Evolutionary conservation across 2,888 invertebrate genomes (phyloP).

Genomic region (Zeuzera pyrina): DNA sequence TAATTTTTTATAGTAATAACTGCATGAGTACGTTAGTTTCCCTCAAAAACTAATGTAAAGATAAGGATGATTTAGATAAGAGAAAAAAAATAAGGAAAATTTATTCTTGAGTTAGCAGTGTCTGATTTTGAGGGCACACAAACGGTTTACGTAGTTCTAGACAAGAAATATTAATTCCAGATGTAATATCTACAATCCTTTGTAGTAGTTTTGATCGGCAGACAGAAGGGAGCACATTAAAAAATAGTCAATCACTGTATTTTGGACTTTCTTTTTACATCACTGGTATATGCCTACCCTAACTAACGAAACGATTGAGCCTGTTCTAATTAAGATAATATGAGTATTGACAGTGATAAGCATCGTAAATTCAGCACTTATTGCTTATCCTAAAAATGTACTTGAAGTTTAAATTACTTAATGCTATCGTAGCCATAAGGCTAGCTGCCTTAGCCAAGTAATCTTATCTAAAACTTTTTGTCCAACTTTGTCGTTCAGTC

Average conservation of each 20-base stretch:
- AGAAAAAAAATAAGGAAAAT: too few species aligned
- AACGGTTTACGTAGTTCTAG: too few species aligned
- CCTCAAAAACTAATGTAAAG: too few species aligned
- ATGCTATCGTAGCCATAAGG: conserved; percentile 13
- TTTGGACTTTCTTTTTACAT: conserved; percentile 4
- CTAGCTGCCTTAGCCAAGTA: conserved; percentile 27
- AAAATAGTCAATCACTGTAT: conserved; percentile 9
- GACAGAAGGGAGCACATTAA: conserved; percentile 21
- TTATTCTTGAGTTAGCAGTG: too few species aligned
- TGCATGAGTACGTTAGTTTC: too few species aligned
- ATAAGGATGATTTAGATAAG: too few species aligned
- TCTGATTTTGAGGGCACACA: too few species aligned
- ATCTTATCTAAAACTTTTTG: conserved; percentile 30
- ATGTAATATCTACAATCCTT: conserved; percentile 27
- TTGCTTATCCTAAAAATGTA: conserved; percentile 53
- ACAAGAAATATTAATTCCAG: conserved; percentile 7
- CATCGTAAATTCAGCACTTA: conserved; percentile 54
- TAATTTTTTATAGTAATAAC: too few species aligned
- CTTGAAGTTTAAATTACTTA: conserved; percentile 27
- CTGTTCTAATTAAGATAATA: conserved; percentile 38
- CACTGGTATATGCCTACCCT: conserved; percentile 2
- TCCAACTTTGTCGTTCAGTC: too few species aligned
- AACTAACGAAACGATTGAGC: conserved; percentile 32
- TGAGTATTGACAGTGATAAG: conserved; percentile 65
- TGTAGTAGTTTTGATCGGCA: conserved; percentile 27